phyloP scores from a whole-genome alignment of 2,797 vertebrate genomes.

The Siniperca scherzeri region DNA sequence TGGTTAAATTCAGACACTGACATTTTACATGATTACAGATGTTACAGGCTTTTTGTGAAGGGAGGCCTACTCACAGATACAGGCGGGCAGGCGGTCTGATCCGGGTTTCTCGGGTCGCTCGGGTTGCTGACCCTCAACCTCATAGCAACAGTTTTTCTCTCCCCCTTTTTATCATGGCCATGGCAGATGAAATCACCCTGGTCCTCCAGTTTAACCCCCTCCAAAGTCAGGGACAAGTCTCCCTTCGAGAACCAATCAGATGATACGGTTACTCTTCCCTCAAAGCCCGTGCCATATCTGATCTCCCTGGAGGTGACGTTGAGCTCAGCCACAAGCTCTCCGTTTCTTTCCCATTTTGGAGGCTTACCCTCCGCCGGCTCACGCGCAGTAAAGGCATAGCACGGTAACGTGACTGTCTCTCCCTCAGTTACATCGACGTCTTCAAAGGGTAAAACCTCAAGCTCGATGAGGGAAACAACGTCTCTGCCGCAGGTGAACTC shows the following conservation, averaged over 20 bases:
- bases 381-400: neutral
- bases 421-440: neutral
- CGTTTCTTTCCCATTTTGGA: neutral
- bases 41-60: too few relatives aligned
- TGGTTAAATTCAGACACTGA: too few relatives aligned
- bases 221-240: neutral
- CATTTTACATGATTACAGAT: too few relatives aligned
- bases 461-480: fast-evolving
- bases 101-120: fast-evolving
- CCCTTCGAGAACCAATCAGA: neutral
- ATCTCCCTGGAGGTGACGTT: fast-evolving
- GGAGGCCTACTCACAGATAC: neutral
- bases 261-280: neutral
- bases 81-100: neutral
- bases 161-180: fast-evolving
- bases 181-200: neutral
- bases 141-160: fast-evolving
- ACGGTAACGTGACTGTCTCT: neutral
- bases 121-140: neutral
- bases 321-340: neutral
- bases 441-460: neutral
- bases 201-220: neutral
- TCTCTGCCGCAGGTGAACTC: neutral
- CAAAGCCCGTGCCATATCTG: fast-evolving
- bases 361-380: fast-evolving